These are phyloP conservation scores for Drosophila maculinotata DNA, from an alignment of 2,888 invertebrate genomes.

Conservation along the genomic window DNA sequence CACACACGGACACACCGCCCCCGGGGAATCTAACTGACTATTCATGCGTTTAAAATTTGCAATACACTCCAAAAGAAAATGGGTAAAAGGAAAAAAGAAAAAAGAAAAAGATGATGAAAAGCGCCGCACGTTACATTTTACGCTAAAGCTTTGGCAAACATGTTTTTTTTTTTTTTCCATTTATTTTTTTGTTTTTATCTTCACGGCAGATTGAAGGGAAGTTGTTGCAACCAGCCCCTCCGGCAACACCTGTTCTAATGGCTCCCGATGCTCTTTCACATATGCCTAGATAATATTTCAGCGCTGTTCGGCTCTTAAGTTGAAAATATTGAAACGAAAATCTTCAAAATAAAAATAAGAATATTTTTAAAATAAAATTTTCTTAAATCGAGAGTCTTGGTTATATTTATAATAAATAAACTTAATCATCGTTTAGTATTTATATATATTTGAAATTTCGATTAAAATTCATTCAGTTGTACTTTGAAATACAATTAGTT, in stretches of 20 bases:
- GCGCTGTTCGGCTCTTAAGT: too few relatives aligned
- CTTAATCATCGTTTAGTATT: too few relatives aligned
- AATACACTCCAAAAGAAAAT: constrained; percentile 67
- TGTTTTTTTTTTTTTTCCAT: constrained; percentile 24
- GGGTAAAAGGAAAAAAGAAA: constrained; percentile 12
- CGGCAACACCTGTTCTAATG: constrained; percentile 57
- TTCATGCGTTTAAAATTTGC: constrained; percentile 78
- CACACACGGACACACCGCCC: constrained; percentile 27
- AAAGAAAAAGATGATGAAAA: constrained; percentile 61
- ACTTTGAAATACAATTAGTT: too few relatives aligned
- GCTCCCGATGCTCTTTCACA: constrained; percentile 1
- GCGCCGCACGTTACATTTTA: constrained; percentile 69
- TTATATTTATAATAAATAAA: too few relatives aligned
- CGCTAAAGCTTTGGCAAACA: constrained; percentile 62
- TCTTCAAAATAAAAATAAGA: too few relatives aligned
- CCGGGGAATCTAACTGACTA: constrained; percentile 68
- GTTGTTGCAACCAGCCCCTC: constrained; percentile 23
- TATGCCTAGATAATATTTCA: background rate
- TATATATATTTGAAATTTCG: too few relatives aligned
- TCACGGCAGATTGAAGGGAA: constrained; percentile 55
- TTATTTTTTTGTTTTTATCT: constrained; percentile 39
- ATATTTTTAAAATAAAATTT: too few relatives aligned
- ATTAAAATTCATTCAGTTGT: too few relatives aligned
- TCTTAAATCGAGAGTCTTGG: too few relatives aligned
- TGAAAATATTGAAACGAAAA: constrained; percentile 14